phyloP scores from a whole-genome alignment of 2,888 invertebrate genomes.

The Philopedon plagiatum region DNA sequence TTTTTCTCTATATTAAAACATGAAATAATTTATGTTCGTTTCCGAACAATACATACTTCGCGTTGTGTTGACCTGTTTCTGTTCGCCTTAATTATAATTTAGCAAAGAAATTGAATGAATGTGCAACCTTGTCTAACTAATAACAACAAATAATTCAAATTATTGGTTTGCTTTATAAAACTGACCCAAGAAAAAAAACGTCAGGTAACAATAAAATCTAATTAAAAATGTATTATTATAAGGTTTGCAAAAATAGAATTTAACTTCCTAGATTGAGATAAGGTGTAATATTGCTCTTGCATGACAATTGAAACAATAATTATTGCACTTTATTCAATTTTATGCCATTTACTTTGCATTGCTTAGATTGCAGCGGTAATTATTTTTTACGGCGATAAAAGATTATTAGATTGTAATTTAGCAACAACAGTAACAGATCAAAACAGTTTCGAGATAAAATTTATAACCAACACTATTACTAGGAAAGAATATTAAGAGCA shows the following conservation, averaged over 20 bases:
- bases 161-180: not conserved
- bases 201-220: not conserved
- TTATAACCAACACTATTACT: too few relatives aligned
- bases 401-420: too few relatives aligned
- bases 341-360: not conserved
- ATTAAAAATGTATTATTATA: not conserved
- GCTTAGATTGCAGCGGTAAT: not conserved
- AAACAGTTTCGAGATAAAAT: too few relatives aligned
- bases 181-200: not conserved
- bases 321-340: not conserved
- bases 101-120: not conserved
- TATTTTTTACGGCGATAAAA: not conserved
- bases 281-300: not conserved
- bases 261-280: not conserved
- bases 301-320: not conserved
- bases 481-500: too few relatives aligned
- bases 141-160: not conserved
- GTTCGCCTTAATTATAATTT: too few relatives aligned
- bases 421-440: too few relatives aligned
- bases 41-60: too few relatives aligned
- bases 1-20: too few relatives aligned
- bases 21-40: too few relatives aligned
- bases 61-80: too few relatives aligned
- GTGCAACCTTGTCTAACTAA: not conserved
- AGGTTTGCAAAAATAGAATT: not conserved